A percentile compares a stretch with the other conserved stretches of the same genome.
phyloP scores from a whole-genome alignment of 2,888 invertebrate species.

The Linnaemya vulpina region DNA sequence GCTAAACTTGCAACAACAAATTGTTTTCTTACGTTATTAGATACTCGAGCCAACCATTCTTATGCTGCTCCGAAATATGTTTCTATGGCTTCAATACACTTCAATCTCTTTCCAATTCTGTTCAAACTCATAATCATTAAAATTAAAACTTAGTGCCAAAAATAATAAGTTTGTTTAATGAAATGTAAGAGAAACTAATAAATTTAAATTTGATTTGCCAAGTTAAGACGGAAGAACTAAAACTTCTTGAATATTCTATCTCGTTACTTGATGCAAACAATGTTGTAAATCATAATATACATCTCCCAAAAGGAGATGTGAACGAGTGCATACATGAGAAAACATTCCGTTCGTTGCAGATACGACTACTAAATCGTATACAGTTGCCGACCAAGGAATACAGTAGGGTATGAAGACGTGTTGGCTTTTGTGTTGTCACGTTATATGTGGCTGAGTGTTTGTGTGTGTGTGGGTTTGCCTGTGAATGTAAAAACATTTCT shows the following conservation, averaged over 20 bases:
- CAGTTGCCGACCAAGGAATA: neutral
- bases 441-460: neutral
- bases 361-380: neutral
- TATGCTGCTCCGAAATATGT: neutral
- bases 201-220: conserved; percentile 50
- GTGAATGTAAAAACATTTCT: conserved; percentile 27
- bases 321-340: neutral
- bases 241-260: conserved; percentile 47
- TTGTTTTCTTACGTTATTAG: neutral
- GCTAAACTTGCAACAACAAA: neutral
- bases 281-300: conserved; percentile 59
- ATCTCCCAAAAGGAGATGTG: conserved; percentile 34
- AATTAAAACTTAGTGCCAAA: conserved; percentile 19
- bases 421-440: neutral
- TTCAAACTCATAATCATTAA: neutral
- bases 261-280: conserved; percentile 46
- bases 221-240: conserved; percentile 26
- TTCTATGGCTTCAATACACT: neutral
- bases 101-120: neutral
- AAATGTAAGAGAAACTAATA: conserved; percentile 27
- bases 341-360: neutral
- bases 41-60: neutral
- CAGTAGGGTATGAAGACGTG: neutral
- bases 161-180: conserved; percentile 21
- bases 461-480: neutral